Percentiles rank a stretch among this genome's conserved stretches.
These are phyloP conservation scores for Parnassius mnemosyne DNA, from an alignment of 2,888 invertebrate genomes.

Conservation along the genomic window DNA sequence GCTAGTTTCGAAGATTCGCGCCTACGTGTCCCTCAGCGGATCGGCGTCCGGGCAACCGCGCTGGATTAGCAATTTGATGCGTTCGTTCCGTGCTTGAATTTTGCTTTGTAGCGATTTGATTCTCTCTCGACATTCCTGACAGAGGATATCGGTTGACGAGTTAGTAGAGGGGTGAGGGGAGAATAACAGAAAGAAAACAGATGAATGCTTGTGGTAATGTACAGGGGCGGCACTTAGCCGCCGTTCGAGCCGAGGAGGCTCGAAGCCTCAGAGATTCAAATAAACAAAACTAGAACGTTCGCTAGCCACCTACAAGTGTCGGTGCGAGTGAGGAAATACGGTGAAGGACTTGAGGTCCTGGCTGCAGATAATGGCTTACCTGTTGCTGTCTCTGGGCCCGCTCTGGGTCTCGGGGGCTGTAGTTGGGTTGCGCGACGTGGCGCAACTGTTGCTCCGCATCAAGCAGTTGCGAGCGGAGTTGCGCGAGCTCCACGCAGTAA, in stretches of 20 bases:
- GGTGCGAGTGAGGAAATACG: conserved; percentile 35
- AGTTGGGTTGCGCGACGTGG: conserved; percentile 89
- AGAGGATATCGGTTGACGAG: conserved; percentile 70
- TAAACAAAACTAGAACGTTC: conserved; percentile 70
- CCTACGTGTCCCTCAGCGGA: conserved; percentile 84
- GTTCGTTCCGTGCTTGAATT: conserved; percentile 92
- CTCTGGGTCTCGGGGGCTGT: conserved; percentile 90
- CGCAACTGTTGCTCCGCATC: conserved; percentile 94
- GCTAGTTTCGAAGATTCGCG: conserved; percentile 44
- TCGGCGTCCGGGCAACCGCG: conserved; percentile 92
- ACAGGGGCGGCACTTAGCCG: conserved; percentile 32
- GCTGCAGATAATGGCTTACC: conserved; percentile 82
- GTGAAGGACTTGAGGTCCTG: conserved; percentile 14
- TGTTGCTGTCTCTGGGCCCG: conserved; percentile 91
- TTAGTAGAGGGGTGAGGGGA: conserved; percentile 63
- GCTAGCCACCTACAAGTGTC: conserved; percentile 58
- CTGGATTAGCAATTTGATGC: conserved; percentile 92
- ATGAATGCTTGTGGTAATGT: conserved; percentile 51
- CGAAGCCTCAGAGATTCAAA: conserved; percentile 46
- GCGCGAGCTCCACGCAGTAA: conserved; percentile 92
- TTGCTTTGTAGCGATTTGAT: conserved; percentile 92
- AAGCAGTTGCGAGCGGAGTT: conserved; percentile 90
- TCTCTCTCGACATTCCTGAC: conserved; percentile 91
- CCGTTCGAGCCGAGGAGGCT: conserved; percentile 33
- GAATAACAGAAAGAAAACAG: conserved; percentile 70